A percentile compares a stretch with the other conserved stretches of the same genome.
Evolutionary conservation across 2,113 vertebrate species (phyloP).

Genomic region (Hydrochoerus hydrochaeris): DNA sequence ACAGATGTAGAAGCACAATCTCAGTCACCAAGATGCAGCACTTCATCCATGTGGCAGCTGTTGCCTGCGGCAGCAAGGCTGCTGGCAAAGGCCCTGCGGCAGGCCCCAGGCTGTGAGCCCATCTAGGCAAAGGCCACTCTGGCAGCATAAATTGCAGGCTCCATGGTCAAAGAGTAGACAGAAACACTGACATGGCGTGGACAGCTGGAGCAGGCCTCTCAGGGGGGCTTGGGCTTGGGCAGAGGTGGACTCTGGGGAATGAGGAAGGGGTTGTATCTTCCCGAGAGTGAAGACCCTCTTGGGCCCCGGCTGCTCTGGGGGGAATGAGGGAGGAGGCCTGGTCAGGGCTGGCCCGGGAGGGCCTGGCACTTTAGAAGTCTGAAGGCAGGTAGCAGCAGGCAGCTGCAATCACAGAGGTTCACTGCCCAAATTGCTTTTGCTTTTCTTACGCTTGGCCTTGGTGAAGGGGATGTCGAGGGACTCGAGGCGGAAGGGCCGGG

Average conservation of each 20-base stretch:
- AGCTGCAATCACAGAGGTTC: constrained; percentile 79
- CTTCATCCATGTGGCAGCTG: background rate
- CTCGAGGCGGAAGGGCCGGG: constrained; percentile 92
- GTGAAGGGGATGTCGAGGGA: constrained; percentile 85
- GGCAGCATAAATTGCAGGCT: background rate
- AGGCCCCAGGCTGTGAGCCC: background rate
- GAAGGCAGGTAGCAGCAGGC: background rate
- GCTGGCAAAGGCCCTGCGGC: background rate
- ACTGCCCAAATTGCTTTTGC: constrained; percentile 81
- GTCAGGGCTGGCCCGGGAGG: background rate
- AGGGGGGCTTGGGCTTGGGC: background rate
- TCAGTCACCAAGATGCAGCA: background rate
- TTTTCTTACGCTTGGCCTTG: constrained; percentile 89
- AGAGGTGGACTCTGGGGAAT: background rate
- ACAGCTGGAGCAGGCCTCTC: background rate
- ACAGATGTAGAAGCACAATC: background rate
- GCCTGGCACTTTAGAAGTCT: background rate
- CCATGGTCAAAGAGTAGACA: background rate
- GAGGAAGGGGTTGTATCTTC: background rate
- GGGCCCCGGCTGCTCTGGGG: background rate
- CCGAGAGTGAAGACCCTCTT: background rate
- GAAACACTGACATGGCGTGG: background rate
- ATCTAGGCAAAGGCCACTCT: background rate
- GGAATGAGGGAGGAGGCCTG: background rate
- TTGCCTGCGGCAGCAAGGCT: background rate